Evolutionary conservation across 2,888 invertebrate genomes (phyloP).

Genomic region (Nomada fucata): DNA sequence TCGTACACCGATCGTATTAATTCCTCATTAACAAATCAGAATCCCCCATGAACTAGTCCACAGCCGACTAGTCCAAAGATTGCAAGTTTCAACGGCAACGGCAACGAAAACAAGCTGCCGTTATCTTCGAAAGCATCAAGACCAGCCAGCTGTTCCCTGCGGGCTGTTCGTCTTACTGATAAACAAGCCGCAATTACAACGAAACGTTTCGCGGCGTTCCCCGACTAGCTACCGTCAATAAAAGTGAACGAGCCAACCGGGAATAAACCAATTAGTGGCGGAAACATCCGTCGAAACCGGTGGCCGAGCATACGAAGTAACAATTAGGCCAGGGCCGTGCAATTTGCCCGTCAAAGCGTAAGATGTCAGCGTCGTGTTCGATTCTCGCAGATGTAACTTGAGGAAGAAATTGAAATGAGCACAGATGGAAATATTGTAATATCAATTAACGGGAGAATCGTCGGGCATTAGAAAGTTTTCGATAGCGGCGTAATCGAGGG

Average conservation of each 20-base stretch:
- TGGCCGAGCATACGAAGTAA: neutral
- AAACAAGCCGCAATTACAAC: constrained; percentile 44
- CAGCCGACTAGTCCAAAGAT: neutral
- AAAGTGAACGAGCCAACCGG: constrained; percentile 30
- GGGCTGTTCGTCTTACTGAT: constrained; percentile 28
- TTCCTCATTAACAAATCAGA: neutral
- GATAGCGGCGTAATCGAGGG: no score
- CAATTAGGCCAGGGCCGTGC: constrained; percentile 4
- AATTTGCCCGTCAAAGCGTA: constrained; percentile 1
- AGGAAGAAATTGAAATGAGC: no score
- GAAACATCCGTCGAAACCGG: constrained; percentile 7
- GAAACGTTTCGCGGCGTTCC: neutral
- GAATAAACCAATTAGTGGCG: constrained; percentile 37
- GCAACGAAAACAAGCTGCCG: constrained; percentile 7
- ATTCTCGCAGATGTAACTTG: neutral
- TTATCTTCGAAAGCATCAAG: constrained; percentile 13
- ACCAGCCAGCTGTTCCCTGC: constrained; percentile 1
- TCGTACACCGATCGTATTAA: neutral
- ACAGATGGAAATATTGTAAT: no score
- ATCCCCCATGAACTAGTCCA: neutral
- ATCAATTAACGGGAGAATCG: no score
- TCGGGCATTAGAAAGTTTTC: no score
- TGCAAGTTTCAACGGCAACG: neutral
- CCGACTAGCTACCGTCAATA: constrained; percentile 18
- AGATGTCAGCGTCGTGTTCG: neutral